Base-by-base conservation (phyloP, 2,113 vertebrate species). In the Neogobius melanostomus region DNA sequence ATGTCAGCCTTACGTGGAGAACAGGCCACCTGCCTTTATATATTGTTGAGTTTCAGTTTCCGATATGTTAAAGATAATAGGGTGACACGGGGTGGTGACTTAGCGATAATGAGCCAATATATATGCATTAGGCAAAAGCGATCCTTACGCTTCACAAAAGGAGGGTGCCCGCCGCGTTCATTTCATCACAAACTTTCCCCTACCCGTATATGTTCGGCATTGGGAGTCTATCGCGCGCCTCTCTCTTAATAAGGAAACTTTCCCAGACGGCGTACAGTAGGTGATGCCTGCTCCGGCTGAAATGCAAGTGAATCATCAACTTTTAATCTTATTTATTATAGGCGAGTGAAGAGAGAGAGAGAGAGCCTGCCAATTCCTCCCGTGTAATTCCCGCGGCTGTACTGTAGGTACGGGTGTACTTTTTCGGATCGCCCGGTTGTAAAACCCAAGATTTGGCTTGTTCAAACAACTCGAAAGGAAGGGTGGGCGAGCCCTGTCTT, bases 51-150 rank as follows among this genome's bases (percentile, higher is more conserved):
- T 89, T 82, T 69, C 78, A 79, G 68, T 83, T 82, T 84, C 81
- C 82, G 82, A 70, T 84, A 79, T 88, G 82, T 84, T 71, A 83
- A 36, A 85, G 79, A 82, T 86, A 83, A 84, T 79, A 73, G 49
- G 72, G 80, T 77, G 77, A 75, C 67, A 71, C 67, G 66, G 76
- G 82, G 80, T 89, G 90, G 85, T 89, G 87, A 91, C 86, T 83
- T 69, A 62, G 76, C 72, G 86, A 89, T 90, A 91, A 91, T 90
- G 87, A 90, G 83, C 86, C 84, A 90, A 88, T 90, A 89, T 91
- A 90, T 90, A 91, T 91, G 90, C 89, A 89, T 87, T 84, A 86
- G 74, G 72, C 81, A 81, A 82, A 89, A 83, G 61, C 62, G 69
- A 80, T 82, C 82, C 83, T 86, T 80, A 76, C 65, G 82, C 84